These are phyloP conservation scores for Subacronicta megacephala DNA, from an alignment of 2,888 invertebrate species.

Conservation along the genomic window DNA sequence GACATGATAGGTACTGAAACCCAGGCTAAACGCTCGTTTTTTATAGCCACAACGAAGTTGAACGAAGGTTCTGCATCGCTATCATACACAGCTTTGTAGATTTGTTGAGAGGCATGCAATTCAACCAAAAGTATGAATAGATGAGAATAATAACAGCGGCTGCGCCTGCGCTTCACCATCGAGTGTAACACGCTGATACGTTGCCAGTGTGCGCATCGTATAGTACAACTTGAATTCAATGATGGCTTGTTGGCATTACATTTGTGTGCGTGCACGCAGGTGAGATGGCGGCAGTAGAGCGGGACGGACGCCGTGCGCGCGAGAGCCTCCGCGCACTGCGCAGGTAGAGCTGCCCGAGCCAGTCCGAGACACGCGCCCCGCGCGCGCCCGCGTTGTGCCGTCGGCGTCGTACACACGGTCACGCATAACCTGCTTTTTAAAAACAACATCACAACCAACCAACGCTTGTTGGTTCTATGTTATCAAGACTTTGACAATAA, in stretches of 20 bases:
- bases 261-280: constrained; percentile 66
- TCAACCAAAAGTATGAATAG: constrained; percentile 35
- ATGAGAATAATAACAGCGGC: constrained; percentile 21
- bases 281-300: constrained; percentile 74
- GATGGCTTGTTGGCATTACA: constrained; percentile 47
- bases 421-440: constrained; percentile 69
- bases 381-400: constrained; percentile 78
- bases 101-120: constrained; percentile 14
- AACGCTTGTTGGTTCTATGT: constrained; percentile 53
- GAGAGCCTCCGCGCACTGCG: constrained; percentile 74
- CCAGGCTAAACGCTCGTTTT: too few relatives aligned
- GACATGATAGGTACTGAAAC: too few relatives aligned
- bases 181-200: constrained; percentile 19
- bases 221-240: constrained; percentile 50
- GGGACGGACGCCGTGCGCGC: constrained; percentile 71
- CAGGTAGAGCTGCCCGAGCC: constrained; percentile 73
- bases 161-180: constrained; percentile 27
- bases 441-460: constrained; percentile 69
- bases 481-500: constrained; percentile 22
- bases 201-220: constrained; percentile 24
- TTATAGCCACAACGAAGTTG: too few relatives aligned
- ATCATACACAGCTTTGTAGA: neutral
- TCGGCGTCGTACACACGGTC: constrained; percentile 57
- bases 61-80: constrained; percentile 8
- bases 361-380: constrained; percentile 78